Evolutionary conservation across 2,888 invertebrate genomes (phyloP).

Genomic region (Apodemia duryi): DNA sequence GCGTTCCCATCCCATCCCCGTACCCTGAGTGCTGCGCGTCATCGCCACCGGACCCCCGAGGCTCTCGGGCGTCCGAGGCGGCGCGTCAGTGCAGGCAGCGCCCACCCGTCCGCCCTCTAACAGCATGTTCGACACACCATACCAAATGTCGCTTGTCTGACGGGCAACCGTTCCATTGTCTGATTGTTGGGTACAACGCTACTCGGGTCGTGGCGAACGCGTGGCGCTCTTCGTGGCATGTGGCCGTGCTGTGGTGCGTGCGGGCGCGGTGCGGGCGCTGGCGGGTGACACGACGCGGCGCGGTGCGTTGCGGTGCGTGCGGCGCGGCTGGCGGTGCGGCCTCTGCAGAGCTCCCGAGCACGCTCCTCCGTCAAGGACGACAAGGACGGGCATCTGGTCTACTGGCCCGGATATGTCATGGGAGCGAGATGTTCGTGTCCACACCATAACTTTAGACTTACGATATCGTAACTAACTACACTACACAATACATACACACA

Average conservation of each 20-base stretch:
- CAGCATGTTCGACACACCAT: conserved; percentile 78
- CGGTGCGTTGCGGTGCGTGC: conserved; percentile 35
- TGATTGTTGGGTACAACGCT: conserved; percentile 81
- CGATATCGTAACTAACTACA: conserved; percentile 18
- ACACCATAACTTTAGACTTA: conserved; percentile 73
- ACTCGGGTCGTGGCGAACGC: conserved; percentile 79
- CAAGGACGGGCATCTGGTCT: conserved; percentile 99
- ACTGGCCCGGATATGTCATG: conserved; percentile 99
- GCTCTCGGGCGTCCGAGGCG: conserved; percentile 43
- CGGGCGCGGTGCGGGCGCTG: conserved; percentile 30
- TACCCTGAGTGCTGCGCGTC: conserved; percentile 40
- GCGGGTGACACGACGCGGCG: conserved; percentile 43
- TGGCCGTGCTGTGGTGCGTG: conserved; percentile 37
- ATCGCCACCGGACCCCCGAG: conserved; percentile 31
- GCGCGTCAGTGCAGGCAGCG: conserved; percentile 50
- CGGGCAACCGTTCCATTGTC: conserved; percentile 81
- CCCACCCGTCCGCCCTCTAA: conserved; percentile 70
- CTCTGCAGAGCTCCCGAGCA: conserved; percentile 88
- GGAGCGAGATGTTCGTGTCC: conserved; percentile 99
- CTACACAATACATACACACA: conserved; percentile 33
- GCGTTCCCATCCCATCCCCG: conserved; percentile 38
- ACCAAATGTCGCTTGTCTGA: conserved; percentile 80
- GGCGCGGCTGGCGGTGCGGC: conserved; percentile 39
- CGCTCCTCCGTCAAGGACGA: conserved; percentile 98
- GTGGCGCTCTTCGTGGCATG: conserved; percentile 72